phyloP scores from a whole-genome alignment of 2,797 vertebrate genomes.

The Paguma larvata region DNA sequence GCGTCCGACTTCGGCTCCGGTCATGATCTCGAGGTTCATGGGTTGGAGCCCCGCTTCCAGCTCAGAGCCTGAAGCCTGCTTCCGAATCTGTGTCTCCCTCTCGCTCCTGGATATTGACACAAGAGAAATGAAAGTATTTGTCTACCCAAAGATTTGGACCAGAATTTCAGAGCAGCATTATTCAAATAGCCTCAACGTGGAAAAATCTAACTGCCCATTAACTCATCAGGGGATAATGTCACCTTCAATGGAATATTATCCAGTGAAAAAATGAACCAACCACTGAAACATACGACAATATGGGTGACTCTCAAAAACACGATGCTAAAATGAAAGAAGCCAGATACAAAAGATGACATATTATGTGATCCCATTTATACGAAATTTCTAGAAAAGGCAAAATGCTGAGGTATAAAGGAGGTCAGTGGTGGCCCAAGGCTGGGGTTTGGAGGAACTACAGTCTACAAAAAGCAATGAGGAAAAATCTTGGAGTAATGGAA shows the following conservation, averaged over 20 bases:
- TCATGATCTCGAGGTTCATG: too few relatives aligned
- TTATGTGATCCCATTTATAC: not conserved
- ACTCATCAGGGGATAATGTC: not conserved
- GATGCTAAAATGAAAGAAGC: not conserved
- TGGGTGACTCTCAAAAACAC: not conserved
- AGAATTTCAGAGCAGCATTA: not conserved
- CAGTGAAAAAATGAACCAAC: not conserved
- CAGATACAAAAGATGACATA: not conserved
- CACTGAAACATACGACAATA: not conserved
- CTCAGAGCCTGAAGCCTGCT: too few relatives aligned
- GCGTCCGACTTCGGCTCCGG: too few relatives aligned
- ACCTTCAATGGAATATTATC: not conserved
- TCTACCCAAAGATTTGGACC: not conserved
- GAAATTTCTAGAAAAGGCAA: not conserved
- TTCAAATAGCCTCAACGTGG: not conserved
- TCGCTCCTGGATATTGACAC: not conserved
- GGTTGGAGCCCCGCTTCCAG: too few relatives aligned
- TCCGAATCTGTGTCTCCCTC: too few relatives aligned
- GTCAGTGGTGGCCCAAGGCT: not conserved
- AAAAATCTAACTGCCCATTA: not conserved
- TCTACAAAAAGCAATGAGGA: not conserved
- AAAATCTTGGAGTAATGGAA: not conserved
- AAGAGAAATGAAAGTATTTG: not conserved
- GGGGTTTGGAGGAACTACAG: not conserved
- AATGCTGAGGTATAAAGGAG: not conserved